Base-by-base conservation (phyloP, 2,888 invertebrate species). In the Caenorhabditis zanzibari region DNA sequence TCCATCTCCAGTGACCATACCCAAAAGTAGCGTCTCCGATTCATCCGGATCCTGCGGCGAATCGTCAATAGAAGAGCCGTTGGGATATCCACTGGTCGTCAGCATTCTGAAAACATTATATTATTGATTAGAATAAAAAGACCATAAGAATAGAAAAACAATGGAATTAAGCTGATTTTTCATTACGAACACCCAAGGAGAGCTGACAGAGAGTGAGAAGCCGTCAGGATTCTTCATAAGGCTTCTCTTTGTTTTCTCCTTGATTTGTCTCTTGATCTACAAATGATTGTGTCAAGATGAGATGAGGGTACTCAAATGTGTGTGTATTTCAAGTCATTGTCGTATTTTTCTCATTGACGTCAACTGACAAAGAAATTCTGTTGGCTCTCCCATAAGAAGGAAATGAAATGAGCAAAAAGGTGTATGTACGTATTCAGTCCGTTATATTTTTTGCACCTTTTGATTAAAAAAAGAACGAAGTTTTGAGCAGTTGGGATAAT, bases 1-100 rank as follows among this genome's bases (percentile, higher is more conserved):
- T 24, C 84, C 84, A 61, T 84, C 84, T 12, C 84, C 84, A 41
- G 84, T 77, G 6, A 81, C 84, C 81, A 84, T 84, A 32, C 84
- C 84, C 14, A 84, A 63, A 22, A 84, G 58, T 58, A 84, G 74
- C n/a, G 74, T 69, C 59, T 76, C 84, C 14, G 75, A 71, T 44
- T 84, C 84, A 24, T 80, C 84, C 26, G 71, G 58, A 19, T 68
- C 74, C 47, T 77, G 71, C 0, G 74, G 71, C 28, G 66, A 52
- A 35, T 82, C 82, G 56, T 79, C 82, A 14, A 72, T 26, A 0
- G 74, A 63, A 3, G 58, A 56, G 19, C 83, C 74, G 38, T 83
- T 83, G 56, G 61, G 35, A 35, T 73, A 82, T 26, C 69, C 74
- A 44, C 52, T 56, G 6, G 83, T 64, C 52, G 79, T 75, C 38